phyloP scores from a whole-genome alignment of 2,888 invertebrate species.

The Nasonia oneida region DNA sequence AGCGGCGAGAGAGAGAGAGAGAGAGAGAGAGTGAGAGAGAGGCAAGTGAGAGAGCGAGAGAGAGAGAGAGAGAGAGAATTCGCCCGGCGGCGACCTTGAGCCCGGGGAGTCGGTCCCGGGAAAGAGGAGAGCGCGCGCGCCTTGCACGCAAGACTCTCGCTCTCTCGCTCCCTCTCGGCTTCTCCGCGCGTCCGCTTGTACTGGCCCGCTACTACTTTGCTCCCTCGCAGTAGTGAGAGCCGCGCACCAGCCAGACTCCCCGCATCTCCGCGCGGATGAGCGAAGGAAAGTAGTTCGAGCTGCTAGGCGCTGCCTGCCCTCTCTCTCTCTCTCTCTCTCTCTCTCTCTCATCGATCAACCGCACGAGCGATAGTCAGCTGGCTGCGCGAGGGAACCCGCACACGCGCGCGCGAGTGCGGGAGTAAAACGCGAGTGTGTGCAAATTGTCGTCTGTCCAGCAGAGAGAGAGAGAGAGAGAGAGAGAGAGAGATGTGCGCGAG shows the following conservation, averaged over 20 bases:
- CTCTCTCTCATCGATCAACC: conserved; percentile 49
- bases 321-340: too few relatives aligned
- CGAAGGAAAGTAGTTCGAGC: neutral
- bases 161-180: too few relatives aligned
- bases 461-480: conserved; percentile 10
- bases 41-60: neutral
- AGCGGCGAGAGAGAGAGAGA: neutral
- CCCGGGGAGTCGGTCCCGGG: conserved; percentile 62
- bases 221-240: conserved; percentile 15
- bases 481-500: conserved; percentile 37
- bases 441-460: neutral
- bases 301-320: conserved; percentile 15
- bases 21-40: neutral
- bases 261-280: too few relatives aligned
- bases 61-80: conserved; percentile 11
- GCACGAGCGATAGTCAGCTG: conserved; percentile 49
- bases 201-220: conserved; percentile 27
- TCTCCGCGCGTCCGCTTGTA: too few relatives aligned
- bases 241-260: conserved; percentile 13
- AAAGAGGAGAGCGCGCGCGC: conserved; percentile 42
- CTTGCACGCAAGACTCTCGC: conserved; percentile 17
- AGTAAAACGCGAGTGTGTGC: neutral
- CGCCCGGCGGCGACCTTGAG: conserved; percentile 61
- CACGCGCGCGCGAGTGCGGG: neutral
- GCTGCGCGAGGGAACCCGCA: conserved; percentile 39